Evolutionary conservation across 1,140 invertebrate genomes (phyloP), one percentile per base, ranked within the genome.

Genomic region (Euglossa dilemma): DNA sequence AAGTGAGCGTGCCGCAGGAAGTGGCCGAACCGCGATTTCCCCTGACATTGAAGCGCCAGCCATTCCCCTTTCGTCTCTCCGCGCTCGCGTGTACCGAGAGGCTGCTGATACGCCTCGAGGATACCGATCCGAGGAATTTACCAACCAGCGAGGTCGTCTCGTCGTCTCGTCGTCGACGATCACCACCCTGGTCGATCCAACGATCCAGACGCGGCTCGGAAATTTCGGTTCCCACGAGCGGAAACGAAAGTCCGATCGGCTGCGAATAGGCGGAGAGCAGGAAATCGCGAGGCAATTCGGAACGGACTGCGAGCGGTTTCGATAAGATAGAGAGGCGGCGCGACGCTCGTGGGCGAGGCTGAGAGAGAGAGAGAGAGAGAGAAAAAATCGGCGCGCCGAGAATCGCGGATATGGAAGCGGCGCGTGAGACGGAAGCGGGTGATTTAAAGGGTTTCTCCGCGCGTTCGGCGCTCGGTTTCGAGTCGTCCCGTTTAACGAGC

Each of bases 1-100:
- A 92, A 92, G 91, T 88, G 85, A 89, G 61, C 50, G 50, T 45
- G 59, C 70, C 78, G 78, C 74, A 80, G 84, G 83, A 89, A 91
- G 85, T 85, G 83, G 80, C 66, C 78, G 66, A 23, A 61, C 45
- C 67, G 43, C 54, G 61, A 81, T 87, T 81, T 87, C 76, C 72
- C 45, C 57, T 47, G 76, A 43, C 43, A 59, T 36, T 57, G 72
- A 69, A 50, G 54, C n/a, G 43, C 54, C 54, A 36, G 57, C 52
- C 18, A 45, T 77, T 50, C 14, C n/a, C 23, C 1, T 50, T 54
- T 54, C 18, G 4, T 18, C 5, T 0, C 1, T 14, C 0, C 9
- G 50, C 7, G 8, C 0, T 1, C 23, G 56, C 20, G 56, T 57
- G 56, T 14, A 4, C 36, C 2, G 14, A 50, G 7, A 14, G 14